These are phyloP conservation scores for Conus canariensis DNA, from an alignment of 2,888 invertebrate species.

Conservation along the genomic window DNA sequence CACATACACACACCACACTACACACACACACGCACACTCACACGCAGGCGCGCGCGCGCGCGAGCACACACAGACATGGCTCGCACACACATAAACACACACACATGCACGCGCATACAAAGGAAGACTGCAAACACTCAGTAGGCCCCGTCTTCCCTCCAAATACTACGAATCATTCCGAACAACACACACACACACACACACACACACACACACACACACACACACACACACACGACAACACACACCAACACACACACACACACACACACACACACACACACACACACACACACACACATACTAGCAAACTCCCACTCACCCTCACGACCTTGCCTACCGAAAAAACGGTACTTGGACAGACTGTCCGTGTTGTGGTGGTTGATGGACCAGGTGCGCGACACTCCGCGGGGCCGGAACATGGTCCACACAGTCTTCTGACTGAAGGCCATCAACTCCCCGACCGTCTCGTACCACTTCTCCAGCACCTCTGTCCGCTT, in stretches of 20 bases:
- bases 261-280: neutral
- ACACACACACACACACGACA: neutral
- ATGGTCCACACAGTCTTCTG: slow-evolving; percentile 19
- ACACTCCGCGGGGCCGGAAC: slow-evolving; percentile 13
- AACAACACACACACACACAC: neutral
- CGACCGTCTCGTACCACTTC: slow-evolving; percentile 31
- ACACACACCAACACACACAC: neutral
- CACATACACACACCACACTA: neutral
- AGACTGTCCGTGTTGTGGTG: neutral
- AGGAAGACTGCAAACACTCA: neutral
- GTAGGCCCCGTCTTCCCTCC: neutral
- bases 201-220: neutral
- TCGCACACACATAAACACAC: neutral
- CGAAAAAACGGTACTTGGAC: slow-evolving; percentile 19
- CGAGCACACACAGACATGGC: neutral
- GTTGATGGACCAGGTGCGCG: slow-evolving; percentile 33
- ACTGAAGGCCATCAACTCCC: slow-evolving; percentile 26
- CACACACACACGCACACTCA: neutral
- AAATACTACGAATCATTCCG: too few relatives aligned
- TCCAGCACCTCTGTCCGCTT: neutral
- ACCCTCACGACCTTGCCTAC: slow-evolving; percentile 3
- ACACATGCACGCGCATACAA: neutral
- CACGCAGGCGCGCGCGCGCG: neutral
- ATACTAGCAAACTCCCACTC: neutral
- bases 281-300: neutral